phyloP scores from a whole-genome alignment of 2,888 invertebrate genomes.

The Eupelmus urozonus region DNA sequence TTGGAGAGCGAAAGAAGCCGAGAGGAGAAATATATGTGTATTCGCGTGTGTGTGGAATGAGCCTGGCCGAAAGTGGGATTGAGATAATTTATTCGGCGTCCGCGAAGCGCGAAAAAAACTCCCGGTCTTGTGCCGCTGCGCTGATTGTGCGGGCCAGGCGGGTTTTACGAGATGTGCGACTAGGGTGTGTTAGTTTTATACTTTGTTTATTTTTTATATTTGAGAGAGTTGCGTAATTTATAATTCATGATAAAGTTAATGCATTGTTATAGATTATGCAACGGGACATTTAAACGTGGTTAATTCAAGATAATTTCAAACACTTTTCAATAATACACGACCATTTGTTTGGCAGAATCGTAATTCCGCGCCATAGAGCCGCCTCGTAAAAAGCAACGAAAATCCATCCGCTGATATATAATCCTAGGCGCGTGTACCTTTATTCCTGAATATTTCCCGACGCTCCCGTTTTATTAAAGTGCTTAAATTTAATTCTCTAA shows the following conservation, averaged over 20 bases:
- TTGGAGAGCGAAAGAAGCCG: conserved; percentile 41
- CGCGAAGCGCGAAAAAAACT: conserved; percentile 35
- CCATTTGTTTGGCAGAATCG: neutral
- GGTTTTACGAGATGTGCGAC: conserved; percentile 42
- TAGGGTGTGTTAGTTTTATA: conserved; percentile 45
- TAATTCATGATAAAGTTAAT: too few relatives aligned
- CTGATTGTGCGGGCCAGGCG: conserved; percentile 40
- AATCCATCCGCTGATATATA: neutral
- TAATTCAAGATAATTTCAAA: too few relatives aligned
- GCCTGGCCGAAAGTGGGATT: conserved; percentile 42
- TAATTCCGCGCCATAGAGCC: too few relatives aligned
- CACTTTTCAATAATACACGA: too few relatives aligned
- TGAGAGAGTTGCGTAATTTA: too few relatives aligned
- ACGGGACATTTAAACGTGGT: too few relatives aligned
- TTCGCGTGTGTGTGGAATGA: conserved; percentile 14
- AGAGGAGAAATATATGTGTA: conserved; percentile 41
- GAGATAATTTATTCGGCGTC: conserved; percentile 58
- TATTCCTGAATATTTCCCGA: neutral
- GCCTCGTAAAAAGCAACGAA: neutral
- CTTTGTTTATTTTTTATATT: conserved; percentile 58
- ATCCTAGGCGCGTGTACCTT: conserved; percentile 23
- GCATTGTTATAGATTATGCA: too few relatives aligned
- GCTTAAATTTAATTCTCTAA: conserved; percentile 53
- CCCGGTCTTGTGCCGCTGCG: conserved; percentile 27
- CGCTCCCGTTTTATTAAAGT: conserved; percentile 19